Conservation (phyloP, 2,888 invertebrate genomes). For the Desoria tigrina region DNA sequence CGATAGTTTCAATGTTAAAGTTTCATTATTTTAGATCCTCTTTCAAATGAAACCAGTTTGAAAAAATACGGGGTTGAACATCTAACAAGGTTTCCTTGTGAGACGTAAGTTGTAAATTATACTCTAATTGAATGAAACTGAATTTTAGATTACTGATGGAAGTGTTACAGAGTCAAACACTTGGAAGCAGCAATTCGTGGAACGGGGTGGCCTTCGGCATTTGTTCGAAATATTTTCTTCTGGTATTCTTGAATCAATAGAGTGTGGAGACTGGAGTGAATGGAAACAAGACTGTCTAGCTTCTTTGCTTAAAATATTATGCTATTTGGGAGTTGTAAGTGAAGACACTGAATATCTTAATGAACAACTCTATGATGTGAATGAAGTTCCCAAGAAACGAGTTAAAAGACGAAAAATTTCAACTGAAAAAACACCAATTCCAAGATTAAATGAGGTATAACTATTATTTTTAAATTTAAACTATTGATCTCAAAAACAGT, state of each 20-base stretch:
- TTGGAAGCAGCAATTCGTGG: slow-evolving; percentile 80
- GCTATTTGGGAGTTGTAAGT: slow-evolving; percentile 75
- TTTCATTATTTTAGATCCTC: too few species aligned
- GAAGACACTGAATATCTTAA: slow-evolving; percentile 52
- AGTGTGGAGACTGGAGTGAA: slow-evolving; percentile 70
- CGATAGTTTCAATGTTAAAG: too few species aligned
- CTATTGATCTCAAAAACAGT: not conserved
- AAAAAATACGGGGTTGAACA: too few species aligned
- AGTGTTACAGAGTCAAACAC: slow-evolving; percentile 37
- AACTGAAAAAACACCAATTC: slow-evolving; percentile 69
- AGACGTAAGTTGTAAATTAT: too few species aligned
- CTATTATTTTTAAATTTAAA: not conserved
- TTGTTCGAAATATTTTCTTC: slow-evolving; percentile 90
- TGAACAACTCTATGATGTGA: slow-evolving; percentile 52
- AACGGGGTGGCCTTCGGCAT: slow-evolving; percentile 82
- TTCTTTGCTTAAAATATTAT: slow-evolving; percentile 78
- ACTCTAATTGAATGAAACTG: too few species aligned
- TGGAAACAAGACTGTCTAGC: slow-evolving; percentile 95
- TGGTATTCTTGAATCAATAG: slow-evolving; percentile 71
- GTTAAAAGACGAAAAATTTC: slow-evolving; percentile 57
- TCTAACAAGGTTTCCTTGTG: too few species aligned
- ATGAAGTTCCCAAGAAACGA: slow-evolving; percentile 44
- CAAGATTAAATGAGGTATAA: slow-evolving; percentile 69
- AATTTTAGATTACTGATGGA: slow-evolving; percentile 8
- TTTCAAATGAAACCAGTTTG: too few species aligned